Evolutionary conservation across 2,888 invertebrate genomes (phyloP), one percentile per base, ranked within the genome.

Genomic region (Molanna angustata): DNA sequence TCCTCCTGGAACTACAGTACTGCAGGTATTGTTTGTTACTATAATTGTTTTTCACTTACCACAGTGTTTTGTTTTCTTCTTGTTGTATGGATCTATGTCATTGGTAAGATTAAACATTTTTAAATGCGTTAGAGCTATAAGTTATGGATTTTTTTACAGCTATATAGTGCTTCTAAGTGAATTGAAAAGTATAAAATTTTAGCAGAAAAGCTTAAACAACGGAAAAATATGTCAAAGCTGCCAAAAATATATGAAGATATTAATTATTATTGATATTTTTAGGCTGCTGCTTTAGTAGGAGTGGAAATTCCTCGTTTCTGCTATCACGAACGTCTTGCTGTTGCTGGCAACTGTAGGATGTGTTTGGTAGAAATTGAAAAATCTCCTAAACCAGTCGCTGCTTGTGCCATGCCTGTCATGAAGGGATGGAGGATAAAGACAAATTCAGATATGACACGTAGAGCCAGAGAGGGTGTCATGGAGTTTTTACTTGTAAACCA

Each of bases 361-460:
- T 99, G 99, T 73, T 80, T 99, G 20, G 99, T 99, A 0, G 99
- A 99, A 74, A 96, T 99, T 9, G 99, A 99, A 69, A 97, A 94
- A 69, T 94, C 96, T 35, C 89, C 95, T 1, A 96, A 99, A 80
- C 98, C 98, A 0, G 92, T 96, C 0, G 99, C 99, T 6, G 96
- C 98, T 1, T 99, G 99, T 72, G 99, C 99, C 11, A 99, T 99
- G 98, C 99, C 99, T 0, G 98, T 99, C 0, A 96, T 99, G 97
- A 98, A 98, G 72, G 99, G 98, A n/a, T 94, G 94, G 99, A 84
- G 90, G 61, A 86, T 99, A 16, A 98, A 98, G 71, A 99, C 99
- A 16, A 91, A 99, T 70, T 98, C 98, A 0, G 94, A 94, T 62
- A 79, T 97, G 74, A 94, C 94, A 1, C 82, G 82, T 58, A 75